Conservation (phyloP, 2,888 invertebrate genomes). For the Catocala fraxini region DNA sequence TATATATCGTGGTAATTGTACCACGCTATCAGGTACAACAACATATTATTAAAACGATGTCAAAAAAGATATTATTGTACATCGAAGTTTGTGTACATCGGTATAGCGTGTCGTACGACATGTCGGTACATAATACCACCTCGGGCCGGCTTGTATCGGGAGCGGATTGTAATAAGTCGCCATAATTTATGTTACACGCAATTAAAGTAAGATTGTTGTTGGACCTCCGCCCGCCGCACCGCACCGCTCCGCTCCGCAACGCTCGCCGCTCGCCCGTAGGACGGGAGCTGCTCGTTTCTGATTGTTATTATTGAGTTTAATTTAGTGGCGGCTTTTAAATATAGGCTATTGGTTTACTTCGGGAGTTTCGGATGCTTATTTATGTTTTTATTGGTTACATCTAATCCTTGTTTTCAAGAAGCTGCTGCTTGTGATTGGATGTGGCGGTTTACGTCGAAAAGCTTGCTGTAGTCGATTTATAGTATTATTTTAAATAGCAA, state of each 20-base stretch:
- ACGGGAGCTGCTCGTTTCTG: constrained; percentile 53
- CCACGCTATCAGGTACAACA: too few relatives aligned
- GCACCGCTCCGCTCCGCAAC: too few relatives aligned
- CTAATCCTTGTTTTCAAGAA: background rate
- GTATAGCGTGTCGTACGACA: constrained; percentile 39
- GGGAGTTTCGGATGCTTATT: constrained; percentile 5
- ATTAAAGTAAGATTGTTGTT: constrained; percentile 86
- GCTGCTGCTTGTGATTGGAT: background rate
- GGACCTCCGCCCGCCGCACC: constrained; percentile 55
- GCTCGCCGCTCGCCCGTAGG: constrained; percentile 53
- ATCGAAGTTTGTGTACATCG: constrained; percentile 7
- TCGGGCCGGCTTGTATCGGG: constrained; percentile 74
- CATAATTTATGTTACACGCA: constrained; percentile 86
- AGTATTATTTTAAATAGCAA: too few relatives aligned
- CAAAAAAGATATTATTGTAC: background rate
- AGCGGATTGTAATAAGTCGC: constrained; percentile 85
- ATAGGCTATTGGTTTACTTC: constrained; percentile 26
- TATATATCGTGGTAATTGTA: too few relatives aligned
- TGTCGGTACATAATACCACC: constrained; percentile 67
- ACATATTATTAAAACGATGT: too few relatives aligned
- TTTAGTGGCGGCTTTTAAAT: constrained; percentile 36
- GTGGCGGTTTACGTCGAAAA: too few relatives aligned
- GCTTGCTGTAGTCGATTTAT: too few relatives aligned
- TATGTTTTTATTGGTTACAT: background rate
- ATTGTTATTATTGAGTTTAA: constrained; percentile 52